phyloP scores from a whole-genome alignment of 2,113 vertebrate genomes.

The Grallaria varia region DNA sequence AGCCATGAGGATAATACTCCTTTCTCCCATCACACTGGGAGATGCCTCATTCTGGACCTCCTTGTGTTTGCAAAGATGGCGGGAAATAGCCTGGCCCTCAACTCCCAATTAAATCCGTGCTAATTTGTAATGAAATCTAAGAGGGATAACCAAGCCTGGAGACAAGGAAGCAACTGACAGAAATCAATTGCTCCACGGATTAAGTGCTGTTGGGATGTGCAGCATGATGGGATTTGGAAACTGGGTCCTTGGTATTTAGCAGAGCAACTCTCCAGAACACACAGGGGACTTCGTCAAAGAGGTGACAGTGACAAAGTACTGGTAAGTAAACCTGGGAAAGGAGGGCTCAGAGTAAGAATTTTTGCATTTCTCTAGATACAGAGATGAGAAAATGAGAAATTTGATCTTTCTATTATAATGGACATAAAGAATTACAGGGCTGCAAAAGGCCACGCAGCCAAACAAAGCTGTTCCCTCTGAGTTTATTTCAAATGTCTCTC shows the following conservation, averaged over 20 bases:
- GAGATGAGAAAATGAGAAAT: slow-evolving; percentile 48
- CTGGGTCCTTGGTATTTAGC: slow-evolving; percentile 3
- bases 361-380: slow-evolving; percentile 36
- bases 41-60: neutral
- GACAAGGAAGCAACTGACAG: slow-evolving; percentile 1
- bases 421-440: slow-evolving; percentile 41
- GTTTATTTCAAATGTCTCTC: slow-evolving; percentile 50
- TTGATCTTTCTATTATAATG: slow-evolving; percentile 55
- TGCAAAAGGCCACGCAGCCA: neutral
- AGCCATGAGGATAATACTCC: neutral
- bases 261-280: neutral
- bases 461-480: slow-evolving; percentile 37
- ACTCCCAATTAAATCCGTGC: neutral
- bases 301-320: slow-evolving; percentile 82
- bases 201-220: neutral
- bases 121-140: neutral
- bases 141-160: neutral
- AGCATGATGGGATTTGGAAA: neutral
- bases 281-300: neutral
- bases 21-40: neutral
- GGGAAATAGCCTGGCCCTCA: neutral
- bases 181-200: slow-evolving; percentile 13
- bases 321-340: slow-evolving; percentile 73
- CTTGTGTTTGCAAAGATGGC: neutral
- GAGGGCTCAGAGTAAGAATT: slow-evolving; percentile 46